Evolutionary conservation across 2,113 vertebrate genomes (phyloP).

Genomic region (Clarias macrocephalus): DNA sequence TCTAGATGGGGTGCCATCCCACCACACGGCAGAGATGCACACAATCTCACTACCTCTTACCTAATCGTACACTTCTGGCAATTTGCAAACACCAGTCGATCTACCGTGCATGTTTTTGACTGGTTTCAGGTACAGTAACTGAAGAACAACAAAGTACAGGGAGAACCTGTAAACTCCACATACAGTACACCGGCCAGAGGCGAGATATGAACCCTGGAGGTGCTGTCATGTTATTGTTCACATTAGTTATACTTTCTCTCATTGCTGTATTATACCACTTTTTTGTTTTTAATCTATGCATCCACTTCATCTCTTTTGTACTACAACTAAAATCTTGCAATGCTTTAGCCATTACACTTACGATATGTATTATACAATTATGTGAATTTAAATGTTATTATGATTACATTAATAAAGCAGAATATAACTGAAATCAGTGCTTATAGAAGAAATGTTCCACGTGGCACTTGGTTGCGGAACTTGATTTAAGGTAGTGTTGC

Average conservation of each 20-base stretch:
- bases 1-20: no score
- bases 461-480: constrained; percentile 28
- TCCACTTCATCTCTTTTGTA: background rate
- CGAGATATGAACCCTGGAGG: no score
- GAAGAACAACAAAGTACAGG: no score
- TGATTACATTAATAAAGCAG: background rate
- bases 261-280: background rate
- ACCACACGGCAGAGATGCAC: no score
- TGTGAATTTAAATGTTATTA: background rate
- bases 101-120: no score
- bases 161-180: no score
- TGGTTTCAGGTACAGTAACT: no score
- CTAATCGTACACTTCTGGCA: no score
- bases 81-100: no score
- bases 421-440: background rate
- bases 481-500: constrained; percentile 31
- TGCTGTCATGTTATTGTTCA: background rate
- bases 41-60: no score
- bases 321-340: background rate
- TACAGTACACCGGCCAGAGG: no score
- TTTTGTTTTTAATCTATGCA: background rate
- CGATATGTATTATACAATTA: background rate
- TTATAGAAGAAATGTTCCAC: background rate
- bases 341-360: no score
- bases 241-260: background rate